Evolutionary conservation across 2,113 vertebrate genomes (phyloP).

Genomic region (Ellobius talpinus): DNA sequence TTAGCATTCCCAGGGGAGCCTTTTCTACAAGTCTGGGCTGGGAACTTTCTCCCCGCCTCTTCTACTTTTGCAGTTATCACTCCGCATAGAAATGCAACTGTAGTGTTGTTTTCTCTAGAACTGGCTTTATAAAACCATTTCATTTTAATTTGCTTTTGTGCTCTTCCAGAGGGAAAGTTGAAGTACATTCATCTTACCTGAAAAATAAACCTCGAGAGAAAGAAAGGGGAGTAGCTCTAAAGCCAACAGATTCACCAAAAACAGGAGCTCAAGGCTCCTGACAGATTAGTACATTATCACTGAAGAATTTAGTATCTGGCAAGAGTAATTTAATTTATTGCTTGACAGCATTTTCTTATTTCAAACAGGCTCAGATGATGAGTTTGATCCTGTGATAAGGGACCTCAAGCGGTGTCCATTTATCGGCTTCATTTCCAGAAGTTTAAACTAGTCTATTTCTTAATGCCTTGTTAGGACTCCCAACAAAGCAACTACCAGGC

Average conservation of each 20-base stretch:
- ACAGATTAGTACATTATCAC: not conserved
- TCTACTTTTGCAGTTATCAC: too few relatives aligned
- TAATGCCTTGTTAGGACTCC: not conserved
- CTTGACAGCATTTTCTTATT: not conserved
- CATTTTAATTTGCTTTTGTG: not conserved
- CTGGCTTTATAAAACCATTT: not conserved
- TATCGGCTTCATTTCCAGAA: not conserved
- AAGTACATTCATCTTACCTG: not conserved
- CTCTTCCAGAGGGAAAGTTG: not conserved
- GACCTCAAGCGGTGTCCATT: slow-evolving; percentile 3
- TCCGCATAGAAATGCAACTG: too few relatives aligned
- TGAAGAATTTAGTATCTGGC: not conserved
- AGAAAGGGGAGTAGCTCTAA: not conserved
- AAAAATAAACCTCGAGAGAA: not conserved
- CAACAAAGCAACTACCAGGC: not conserved
- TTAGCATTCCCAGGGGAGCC: not conserved
- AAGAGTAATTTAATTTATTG: slow-evolving; percentile 50
- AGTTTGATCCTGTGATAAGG: slow-evolving; percentile 44
- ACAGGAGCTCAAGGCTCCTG: not conserved
- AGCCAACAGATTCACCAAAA: not conserved
- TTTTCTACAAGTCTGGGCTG: not conserved
- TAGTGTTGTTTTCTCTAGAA: not conserved
- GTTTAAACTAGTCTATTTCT: not conserved
- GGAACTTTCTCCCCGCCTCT: not conserved
- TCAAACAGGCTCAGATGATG: slow-evolving; percentile 39